Evolutionary conservation across 1,140 invertebrate genomes (phyloP), one percentile per base, ranked within the genome.

Genomic region (Aplysia californica): DNA sequence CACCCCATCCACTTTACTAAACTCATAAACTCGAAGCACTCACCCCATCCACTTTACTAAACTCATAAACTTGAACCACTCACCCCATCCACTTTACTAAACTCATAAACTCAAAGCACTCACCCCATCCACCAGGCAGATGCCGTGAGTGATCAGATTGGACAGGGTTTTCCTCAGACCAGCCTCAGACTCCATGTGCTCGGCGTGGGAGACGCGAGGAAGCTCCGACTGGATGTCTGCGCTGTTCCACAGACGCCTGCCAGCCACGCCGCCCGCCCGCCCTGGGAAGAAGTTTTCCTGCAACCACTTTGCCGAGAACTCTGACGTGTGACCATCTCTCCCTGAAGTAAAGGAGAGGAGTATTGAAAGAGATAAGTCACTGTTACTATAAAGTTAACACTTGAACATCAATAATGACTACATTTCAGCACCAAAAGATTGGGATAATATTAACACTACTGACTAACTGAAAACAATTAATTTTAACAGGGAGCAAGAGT

Each of bases 251-350:
- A 83, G 59, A 10, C 77, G n/a, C 31, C 68, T 77, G 23, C 73
- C 36, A 0, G 78, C 68, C 29, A 65, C 69, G 18, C 64, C 23
- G 31, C 61, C 41, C n/a, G 67, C 58, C 39, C 67, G 35, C 3
- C 59, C 70, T 5, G 76, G 72, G 44, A 76, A 81, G 15, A 61
- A 75, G 75, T 85, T 83, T 39, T 84, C 58, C 3, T 74, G 10
- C 29, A 88, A 69, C 81, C 84, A 86, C n/a, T 80, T 56, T 18
- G 82, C 41, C 33, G 78, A 75, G 75, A 83, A 88, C 33, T 73
- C 55, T 29, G 86, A 82, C 20, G 77, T n/a, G 70, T 88, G 87
- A 10, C 80, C 78, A 77, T 88, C 87, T 61, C 79, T 59, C 87
- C 87, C 87, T 88, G 61, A 39, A 75, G 69, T 29, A 66, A 58